Percentiles rank a stretch among this genome's conserved stretches.
phyloP scores from a whole-genome alignment of 2,113 vertebrate species.

The Merops nubicus region DNA sequence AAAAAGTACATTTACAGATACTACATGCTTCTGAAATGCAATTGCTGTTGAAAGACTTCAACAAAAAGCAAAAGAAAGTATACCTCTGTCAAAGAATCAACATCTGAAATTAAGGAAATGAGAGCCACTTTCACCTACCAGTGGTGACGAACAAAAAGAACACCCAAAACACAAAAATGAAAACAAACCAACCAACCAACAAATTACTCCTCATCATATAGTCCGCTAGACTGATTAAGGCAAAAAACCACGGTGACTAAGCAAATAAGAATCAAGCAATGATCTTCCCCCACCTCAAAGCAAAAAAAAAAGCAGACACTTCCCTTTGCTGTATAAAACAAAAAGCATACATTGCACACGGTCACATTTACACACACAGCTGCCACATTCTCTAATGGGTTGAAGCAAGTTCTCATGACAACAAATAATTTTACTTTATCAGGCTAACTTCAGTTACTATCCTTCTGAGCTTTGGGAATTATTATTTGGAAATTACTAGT shows the following conservation, averaged over 20 bases:
- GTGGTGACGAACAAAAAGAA: too few relatives aligned
- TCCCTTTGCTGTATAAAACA: background rate
- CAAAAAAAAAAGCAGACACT: background rate
- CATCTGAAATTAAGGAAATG: background rate
- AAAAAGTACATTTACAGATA: background rate
- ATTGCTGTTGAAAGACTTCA: background rate
- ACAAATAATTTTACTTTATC: background rate
- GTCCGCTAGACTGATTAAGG: background rate
- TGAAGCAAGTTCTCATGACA: background rate
- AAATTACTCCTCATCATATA: background rate
- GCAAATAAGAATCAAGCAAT: background rate
- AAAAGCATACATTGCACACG: background rate
- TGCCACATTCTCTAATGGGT: background rate
- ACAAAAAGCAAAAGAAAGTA: background rate
- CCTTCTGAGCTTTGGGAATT: background rate
- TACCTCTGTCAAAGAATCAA: background rate
- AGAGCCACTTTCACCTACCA: background rate
- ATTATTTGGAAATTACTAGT: background rate
- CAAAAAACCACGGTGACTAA: rapidly evolving
- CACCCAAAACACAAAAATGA: too few relatives aligned
- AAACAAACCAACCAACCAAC: too few relatives aligned
- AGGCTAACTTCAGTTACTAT: background rate
- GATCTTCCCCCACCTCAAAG: background rate
- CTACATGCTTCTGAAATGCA: background rate
- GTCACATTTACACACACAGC: background rate